A percentile compares a stretch with the other conserved stretches of the same genome.
These are phyloP conservation scores for Cathartes aura DNA, from an alignment of 2,113 vertebrate species.

Conservation along the genomic window DNA sequence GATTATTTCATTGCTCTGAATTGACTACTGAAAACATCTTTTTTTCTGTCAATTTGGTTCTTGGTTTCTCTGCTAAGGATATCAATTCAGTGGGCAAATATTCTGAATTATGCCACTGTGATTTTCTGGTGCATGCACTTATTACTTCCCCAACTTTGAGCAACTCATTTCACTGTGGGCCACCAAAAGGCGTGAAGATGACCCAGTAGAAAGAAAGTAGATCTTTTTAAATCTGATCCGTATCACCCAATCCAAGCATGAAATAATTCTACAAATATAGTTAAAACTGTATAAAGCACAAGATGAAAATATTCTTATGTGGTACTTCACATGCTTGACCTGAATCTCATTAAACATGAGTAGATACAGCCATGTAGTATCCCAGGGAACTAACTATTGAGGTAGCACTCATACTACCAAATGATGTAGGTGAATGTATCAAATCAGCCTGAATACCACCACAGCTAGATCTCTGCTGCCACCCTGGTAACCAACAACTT, in stretches of 20 bases:
- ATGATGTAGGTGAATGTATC: background rate
- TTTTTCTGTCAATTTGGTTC: background rate
- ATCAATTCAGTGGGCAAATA: background rate
- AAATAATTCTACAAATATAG: background rate
- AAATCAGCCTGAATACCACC: background rate
- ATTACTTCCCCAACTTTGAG: background rate
- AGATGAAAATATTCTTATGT: background rate
- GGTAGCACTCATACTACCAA: background rate
- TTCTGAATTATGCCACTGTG: background rate
- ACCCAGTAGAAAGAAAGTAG: background rate
- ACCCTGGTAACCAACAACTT: background rate
- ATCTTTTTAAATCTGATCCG: background rate
- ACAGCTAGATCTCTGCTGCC: background rate
- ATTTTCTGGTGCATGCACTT: background rate
- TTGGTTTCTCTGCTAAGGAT: background rate
- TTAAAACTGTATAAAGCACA: background rate
- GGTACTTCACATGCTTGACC: background rate
- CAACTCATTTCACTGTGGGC: background rate
- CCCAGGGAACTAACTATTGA: background rate
- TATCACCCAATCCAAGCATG: background rate
- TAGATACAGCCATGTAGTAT: background rate
- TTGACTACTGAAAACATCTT: background rate
- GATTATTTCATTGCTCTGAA: background rate
- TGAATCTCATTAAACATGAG: background rate
- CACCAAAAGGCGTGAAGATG: background rate